Percentiles rank a stretch among this genome's conserved stretches.
phyloP scores from a whole-genome alignment of 2,113 vertebrate genomes.

The Boleophthalmus pectinirostris region DNA sequence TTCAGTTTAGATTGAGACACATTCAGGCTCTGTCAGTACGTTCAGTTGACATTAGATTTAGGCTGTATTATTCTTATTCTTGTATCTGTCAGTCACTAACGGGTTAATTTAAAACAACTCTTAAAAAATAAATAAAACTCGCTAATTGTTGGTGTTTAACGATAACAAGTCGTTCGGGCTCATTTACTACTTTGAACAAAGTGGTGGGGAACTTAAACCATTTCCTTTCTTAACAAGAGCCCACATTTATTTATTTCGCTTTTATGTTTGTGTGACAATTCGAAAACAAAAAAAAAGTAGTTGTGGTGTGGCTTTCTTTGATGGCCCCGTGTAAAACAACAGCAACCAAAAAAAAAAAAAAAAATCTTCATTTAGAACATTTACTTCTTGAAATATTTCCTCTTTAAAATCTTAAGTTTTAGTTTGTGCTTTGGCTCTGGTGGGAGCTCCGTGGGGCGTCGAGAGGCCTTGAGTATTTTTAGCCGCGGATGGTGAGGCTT shows the following conservation, averaged over 20 bases:
- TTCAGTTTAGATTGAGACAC: too few relatives aligned
- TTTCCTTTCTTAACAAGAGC: constrained; percentile 3
- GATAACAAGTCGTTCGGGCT: not conserved
- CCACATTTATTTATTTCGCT: not conserved
- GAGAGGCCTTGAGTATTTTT: constrained; percentile 71
- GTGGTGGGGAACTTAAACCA: not conserved
- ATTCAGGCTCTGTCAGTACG: too few relatives aligned
- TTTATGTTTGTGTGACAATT: constrained; percentile 32
- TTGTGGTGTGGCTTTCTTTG: constrained; percentile 39
- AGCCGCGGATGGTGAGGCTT: constrained; percentile 54
- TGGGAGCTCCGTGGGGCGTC: constrained; percentile 43
- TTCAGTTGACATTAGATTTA: too few relatives aligned
- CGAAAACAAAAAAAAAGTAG: constrained; percentile 30
- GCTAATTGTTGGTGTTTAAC: not conserved
- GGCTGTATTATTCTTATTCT: too few relatives aligned
- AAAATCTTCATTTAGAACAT: not conserved
- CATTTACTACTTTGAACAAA: not conserved
- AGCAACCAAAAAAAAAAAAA: not conserved
- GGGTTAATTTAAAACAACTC: not conserved
- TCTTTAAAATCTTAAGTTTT: not conserved
- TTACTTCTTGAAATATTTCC: not conserved
- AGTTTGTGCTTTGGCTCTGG: not conserved
- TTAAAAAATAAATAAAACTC: not conserved
- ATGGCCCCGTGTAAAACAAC: constrained; percentile 3
- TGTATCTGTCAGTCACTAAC: not conserved